A percentile compares a stretch with the other conserved stretches of the same genome.
Conservation (phyloP, 2,113 vertebrate genomes). For the Oryzias curvinotus region DNA sequence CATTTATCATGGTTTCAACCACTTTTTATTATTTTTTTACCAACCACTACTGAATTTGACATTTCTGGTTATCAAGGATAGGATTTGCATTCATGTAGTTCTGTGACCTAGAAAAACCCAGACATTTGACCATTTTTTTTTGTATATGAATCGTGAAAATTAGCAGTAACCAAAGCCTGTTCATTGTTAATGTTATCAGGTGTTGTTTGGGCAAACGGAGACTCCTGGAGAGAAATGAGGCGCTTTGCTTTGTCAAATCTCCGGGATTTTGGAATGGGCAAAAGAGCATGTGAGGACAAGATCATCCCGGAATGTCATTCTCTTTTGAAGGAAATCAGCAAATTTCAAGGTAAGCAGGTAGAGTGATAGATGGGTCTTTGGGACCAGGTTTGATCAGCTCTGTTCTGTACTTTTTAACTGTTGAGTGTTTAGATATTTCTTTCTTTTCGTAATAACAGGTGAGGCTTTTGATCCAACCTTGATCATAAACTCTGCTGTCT, state of each 20-base stretch:
- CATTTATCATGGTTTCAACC: too few relatives aligned
- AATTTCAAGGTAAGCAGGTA: conserved; percentile 20
- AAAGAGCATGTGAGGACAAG: conserved; percentile 49
- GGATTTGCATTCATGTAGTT: too few relatives aligned
- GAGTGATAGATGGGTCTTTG: background rate
- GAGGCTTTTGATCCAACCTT: conserved; percentile 3
- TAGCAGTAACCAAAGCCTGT: background rate
- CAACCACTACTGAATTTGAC: too few relatives aligned
- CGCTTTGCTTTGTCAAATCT: conserved; percentile 50
- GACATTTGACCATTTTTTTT: background rate
- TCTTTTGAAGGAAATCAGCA: conserved; percentile 27
- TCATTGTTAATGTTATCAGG: conserved; percentile 11
- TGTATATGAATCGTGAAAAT: too few relatives aligned
- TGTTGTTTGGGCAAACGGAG: conserved; percentile 32
- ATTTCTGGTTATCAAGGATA: too few relatives aligned
- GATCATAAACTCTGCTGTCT: background rate
- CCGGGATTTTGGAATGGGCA: conserved; percentile 63
- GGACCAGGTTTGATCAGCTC: background rate
- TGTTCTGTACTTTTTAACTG: background rate
- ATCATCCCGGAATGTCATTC: conserved; percentile 41
- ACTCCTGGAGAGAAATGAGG: conserved; percentile 59
- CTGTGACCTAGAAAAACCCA: too few relatives aligned
- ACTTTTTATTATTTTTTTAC: too few relatives aligned
- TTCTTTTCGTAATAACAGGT: background rate
- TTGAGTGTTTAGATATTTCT: background rate